Percentiles rank a stretch among this genome's conserved stretches.
phyloP scores from a whole-genome alignment of 2,888 invertebrate species.

The Folsomia manolachei region DNA sequence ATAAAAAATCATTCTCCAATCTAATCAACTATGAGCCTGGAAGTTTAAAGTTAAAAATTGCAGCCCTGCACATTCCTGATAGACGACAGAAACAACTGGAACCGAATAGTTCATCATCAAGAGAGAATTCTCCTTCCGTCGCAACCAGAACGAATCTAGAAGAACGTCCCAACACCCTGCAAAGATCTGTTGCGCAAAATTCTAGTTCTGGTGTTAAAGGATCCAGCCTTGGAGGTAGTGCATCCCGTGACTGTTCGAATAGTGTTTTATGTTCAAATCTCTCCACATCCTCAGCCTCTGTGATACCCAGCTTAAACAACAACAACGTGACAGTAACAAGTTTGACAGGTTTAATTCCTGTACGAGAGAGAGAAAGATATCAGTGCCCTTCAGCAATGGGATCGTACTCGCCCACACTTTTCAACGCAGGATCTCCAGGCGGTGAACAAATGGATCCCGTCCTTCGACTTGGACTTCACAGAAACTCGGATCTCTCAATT shows the following conservation, averaged over 20 bases:
- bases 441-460: conserved; percentile 29
- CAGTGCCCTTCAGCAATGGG: conserved; percentile 10
- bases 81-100: conserved; percentile 10
- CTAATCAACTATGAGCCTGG: conserved; percentile 51
- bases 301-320: conserved; percentile 15
- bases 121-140: neutral
- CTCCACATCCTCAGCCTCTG: conserved; percentile 13
- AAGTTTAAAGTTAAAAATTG: conserved; percentile 58
- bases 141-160: neutral
- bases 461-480: conserved; percentile 28
- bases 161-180: neutral
- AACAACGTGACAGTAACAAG: conserved; percentile 26
- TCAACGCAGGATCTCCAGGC: neutral
- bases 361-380: neutral
- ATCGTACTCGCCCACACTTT: conserved; percentile 7
- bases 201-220: neutral
- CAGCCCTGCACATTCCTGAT: conserved; percentile 56
- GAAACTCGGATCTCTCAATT: conserved; percentile 36
- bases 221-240: neutral
- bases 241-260: neutral
- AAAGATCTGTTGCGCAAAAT: conserved; percentile 5
- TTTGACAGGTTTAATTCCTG: neutral
- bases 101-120: neutral
- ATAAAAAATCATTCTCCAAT: conserved; percentile 28
- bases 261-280: neutral